These are phyloP conservation scores for Pseudopodoces humilis DNA, from an alignment of 2,113 vertebrate genomes.

Conservation along the genomic window DNA sequence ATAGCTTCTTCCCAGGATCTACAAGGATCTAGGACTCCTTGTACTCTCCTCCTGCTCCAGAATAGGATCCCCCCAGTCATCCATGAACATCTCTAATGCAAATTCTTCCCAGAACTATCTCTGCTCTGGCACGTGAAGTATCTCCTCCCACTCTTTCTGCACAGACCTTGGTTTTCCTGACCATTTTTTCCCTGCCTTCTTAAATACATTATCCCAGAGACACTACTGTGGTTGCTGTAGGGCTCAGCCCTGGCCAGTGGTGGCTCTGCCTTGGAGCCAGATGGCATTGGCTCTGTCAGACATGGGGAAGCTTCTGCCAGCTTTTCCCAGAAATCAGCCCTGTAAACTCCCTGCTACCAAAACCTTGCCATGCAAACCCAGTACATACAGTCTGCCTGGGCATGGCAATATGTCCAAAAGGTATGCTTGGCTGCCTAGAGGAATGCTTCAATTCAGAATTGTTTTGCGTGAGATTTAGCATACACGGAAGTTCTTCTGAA, in stretches of 20 bases:
- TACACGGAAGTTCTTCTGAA: background rate
- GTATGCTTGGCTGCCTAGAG: background rate
- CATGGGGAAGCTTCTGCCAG: background rate
- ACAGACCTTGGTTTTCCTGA: background rate
- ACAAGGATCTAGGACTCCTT: background rate
- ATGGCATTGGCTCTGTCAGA: background rate
- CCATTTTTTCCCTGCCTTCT: background rate
- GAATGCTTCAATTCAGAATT: background rate
- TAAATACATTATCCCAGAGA: background rate
- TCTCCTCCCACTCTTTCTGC: background rate
- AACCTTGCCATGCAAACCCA: background rate
- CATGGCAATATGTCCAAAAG: background rate
- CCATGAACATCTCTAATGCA: background rate
- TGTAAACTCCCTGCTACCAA: background rate
- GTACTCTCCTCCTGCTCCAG: background rate
- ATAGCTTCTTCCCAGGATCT: background rate
- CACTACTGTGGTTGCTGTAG: fast-evolving
- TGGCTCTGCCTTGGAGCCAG: fast-evolving
- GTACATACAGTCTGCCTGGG: background rate
- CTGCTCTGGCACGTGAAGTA: background rate
- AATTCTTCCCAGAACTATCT: background rate
- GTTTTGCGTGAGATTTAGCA: background rate
- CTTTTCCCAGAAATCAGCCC: background rate
- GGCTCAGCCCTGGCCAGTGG: background rate
- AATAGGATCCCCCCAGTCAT: background rate